Evolutionary conservation across 2,888 invertebrate species (phyloP).

Genomic region (Trichogramma evanescens): DNA sequence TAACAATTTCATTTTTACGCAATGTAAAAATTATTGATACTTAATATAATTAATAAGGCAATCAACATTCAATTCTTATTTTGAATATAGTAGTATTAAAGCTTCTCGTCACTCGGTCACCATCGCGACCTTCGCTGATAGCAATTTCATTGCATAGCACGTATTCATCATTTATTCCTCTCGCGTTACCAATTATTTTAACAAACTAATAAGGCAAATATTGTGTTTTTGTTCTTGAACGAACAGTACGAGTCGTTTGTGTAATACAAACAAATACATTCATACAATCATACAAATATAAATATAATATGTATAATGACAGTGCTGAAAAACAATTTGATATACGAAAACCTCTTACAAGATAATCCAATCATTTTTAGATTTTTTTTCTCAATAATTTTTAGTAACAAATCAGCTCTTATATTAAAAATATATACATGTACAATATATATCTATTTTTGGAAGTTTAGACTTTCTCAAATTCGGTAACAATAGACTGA

Average conservation of each 20-base stretch:
- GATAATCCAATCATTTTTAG: background rate
- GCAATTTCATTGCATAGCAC: too few relatives aligned
- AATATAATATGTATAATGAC: background rate
- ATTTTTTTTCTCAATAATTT: background rate
- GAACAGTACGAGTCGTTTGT: conserved; percentile 15
- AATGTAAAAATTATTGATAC: too few relatives aligned
- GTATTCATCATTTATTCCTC: conserved; percentile 10
- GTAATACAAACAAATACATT: conserved; percentile 8
- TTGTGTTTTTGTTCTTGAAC: conserved; percentile 5
- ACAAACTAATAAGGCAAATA: conserved; percentile 20
- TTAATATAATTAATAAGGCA: too few relatives aligned
- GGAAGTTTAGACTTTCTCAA: background rate
- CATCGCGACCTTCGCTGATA: too few relatives aligned
- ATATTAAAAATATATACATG: background rate
- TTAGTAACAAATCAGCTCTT: too few relatives aligned
- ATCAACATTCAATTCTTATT: too few relatives aligned
- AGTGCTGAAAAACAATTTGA: background rate
- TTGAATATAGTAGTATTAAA: too few relatives aligned
- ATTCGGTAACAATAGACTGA: conserved; percentile 1
- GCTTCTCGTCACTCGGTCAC: too few relatives aligned
- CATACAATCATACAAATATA: background rate
- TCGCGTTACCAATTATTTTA: conserved; percentile 2
- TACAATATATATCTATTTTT: background rate
- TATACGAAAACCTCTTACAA: background rate
- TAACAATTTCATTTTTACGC: too few relatives aligned